These are phyloP conservation scores for Imbricaverruca yamaguchii DNA, from an alignment of 2,888 invertebrate species.

Conservation along the genomic window DNA sequence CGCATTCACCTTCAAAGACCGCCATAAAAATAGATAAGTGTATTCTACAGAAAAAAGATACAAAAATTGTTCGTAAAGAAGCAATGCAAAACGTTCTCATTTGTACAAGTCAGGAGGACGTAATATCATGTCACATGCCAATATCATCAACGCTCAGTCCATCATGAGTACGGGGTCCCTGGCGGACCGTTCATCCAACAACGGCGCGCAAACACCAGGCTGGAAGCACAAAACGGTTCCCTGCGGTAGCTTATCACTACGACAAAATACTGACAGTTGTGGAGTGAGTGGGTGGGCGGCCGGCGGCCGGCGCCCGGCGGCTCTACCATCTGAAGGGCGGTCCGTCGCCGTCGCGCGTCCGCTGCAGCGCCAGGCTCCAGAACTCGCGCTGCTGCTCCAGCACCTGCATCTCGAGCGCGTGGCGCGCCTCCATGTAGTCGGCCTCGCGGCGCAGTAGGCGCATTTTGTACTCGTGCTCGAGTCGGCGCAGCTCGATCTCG, in stretches of 20 bases:
- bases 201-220: not conserved
- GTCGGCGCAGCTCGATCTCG: not conserved
- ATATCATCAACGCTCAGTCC: not conserved
- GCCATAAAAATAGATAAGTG: conserved; percentile 6
- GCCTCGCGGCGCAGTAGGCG: conserved; percentile 7
- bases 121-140: not conserved
- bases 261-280: conserved; percentile 16
- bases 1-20: not conserved
- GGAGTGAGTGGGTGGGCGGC: not conserved
- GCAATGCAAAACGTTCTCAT: not conserved
- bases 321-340: not conserved
- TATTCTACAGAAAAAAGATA: conserved; percentile 1
- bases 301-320: not conserved
- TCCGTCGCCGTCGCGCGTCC: not conserved
- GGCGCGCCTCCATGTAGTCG: conserved; percentile 14
- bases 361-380: conserved; percentile 13
- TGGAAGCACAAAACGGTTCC: not conserved
- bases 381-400: conserved; percentile 19
- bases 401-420: conserved; percentile 21
- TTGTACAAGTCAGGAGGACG: conserved; percentile 11
- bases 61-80: conserved; percentile 16
- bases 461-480: conserved; percentile 20
- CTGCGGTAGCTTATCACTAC: conserved; percentile 15
- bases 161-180: not conserved
- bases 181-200: not conserved